Evolutionary conservation across 2,113 vertebrate genomes (phyloP).

Genomic region (Colius striatus): DNA sequence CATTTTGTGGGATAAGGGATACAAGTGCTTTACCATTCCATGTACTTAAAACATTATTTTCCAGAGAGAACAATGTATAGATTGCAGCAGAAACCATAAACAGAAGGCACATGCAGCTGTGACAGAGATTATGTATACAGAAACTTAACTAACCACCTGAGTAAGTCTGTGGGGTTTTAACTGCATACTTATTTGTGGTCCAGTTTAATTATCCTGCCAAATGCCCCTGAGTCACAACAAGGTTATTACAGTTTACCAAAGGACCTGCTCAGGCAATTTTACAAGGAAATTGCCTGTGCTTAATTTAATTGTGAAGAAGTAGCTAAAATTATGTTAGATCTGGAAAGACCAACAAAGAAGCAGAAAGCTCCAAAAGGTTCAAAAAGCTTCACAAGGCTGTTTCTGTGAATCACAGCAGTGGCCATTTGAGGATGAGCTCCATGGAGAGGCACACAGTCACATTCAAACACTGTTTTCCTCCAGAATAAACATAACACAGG

Average conservation of each 20-base stretch:
- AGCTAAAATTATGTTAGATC: conserved; percentile 37
- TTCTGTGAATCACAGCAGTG: neutral
- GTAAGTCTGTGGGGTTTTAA: neutral
- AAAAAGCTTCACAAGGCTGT: neutral
- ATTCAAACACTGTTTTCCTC: neutral
- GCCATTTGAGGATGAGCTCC: neutral
- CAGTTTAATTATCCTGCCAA: conserved; percentile 18
- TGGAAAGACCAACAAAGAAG: conserved; percentile 6
- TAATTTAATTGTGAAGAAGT: conserved; percentile 40
- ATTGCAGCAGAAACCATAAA: neutral
- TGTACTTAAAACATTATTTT: neutral
- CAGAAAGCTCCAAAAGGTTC: conserved; percentile 5
- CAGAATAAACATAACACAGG: conserved; percentile 16
- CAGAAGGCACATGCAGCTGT: neutral
- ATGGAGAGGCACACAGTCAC: neutral
- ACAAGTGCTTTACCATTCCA: neutral
- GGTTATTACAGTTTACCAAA: neutral
- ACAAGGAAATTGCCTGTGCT: conserved; percentile 13
- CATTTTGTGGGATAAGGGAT: neutral
- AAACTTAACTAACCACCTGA: neutral
- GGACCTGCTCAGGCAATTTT: conserved; percentile 16
- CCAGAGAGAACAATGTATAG: neutral
- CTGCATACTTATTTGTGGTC: neutral
- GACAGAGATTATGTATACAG: neutral
- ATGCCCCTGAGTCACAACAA: neutral